phyloP scores from a whole-genome alignment of 2,797 vertebrate genomes.

The Hyperoplus lanceolatus region DNA sequence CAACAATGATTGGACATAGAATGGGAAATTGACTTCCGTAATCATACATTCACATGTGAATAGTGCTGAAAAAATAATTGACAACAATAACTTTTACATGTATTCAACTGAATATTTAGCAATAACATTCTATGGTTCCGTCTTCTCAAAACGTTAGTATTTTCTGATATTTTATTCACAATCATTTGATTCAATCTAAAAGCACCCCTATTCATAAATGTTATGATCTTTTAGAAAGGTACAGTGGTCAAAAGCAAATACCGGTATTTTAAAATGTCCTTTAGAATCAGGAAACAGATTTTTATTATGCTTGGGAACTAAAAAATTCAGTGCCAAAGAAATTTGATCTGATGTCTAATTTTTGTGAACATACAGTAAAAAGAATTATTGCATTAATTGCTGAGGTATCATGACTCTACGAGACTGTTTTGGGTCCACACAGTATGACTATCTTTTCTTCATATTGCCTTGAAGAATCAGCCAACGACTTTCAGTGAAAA shows the following conservation, averaged over 20 bases:
- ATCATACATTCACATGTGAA: neutral
- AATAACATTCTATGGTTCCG: no score
- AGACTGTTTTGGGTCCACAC: neutral
- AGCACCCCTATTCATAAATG: neutral
- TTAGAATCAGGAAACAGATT: no score
- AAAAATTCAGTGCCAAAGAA: no score
- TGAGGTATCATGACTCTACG: neutral
- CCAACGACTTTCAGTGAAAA: neutral
- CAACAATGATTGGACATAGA: neutral
- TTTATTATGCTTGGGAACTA: no score
- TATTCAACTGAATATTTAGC: neutral
- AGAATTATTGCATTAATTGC: neutral
- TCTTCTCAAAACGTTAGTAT: neutral
- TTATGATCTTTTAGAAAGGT: neutral
- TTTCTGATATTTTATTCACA: neutral
- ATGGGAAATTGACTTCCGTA: neutral
- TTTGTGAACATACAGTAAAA: no score
- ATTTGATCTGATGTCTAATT: no score
- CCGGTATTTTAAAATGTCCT: no score
- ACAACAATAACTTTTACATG: neutral
- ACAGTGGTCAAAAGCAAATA: neutral
- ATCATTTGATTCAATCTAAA: no score
- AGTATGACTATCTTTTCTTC: neutral
- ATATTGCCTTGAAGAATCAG: neutral
- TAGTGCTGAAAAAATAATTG: neutral